Evolutionary conservation across 2,888 invertebrate genomes (phyloP).

Genomic region (Panzeria rudis): DNA sequence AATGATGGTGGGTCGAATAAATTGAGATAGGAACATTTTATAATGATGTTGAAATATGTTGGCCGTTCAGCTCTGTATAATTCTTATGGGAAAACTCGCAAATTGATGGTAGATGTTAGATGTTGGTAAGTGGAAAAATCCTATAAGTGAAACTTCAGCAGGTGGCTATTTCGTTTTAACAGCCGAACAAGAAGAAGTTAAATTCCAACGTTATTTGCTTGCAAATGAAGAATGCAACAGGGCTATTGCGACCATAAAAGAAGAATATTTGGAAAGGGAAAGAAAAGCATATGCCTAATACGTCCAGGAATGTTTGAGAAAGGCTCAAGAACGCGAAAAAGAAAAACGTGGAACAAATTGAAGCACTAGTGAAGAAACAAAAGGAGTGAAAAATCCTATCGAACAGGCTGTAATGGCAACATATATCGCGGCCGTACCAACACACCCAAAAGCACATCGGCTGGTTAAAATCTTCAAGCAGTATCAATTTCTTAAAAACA

Average conservation of each 20-base stretch:
- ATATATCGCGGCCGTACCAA: conserved; percentile 80
- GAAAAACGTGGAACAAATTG: conserved; percentile 84
- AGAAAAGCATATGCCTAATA: conserved; percentile 84
- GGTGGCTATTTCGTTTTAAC: conserved; percentile 86
- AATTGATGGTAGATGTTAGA: too few species aligned
- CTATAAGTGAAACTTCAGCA: conserved; percentile 84
- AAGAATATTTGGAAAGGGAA: conserved; percentile 85
- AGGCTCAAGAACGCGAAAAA: conserved; percentile 82
- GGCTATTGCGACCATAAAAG: conserved; percentile 86
- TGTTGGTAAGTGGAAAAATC: too few species aligned
- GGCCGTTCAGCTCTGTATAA: too few species aligned
- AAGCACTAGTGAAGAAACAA: conserved; percentile 85
- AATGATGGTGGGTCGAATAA: too few species aligned
- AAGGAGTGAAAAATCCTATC: conserved; percentile 90
- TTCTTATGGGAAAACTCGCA: too few species aligned
- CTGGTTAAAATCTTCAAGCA: conserved; percentile 31
- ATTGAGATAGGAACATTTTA: too few species aligned
- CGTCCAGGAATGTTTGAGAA: conserved; percentile 83
- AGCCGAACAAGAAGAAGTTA: conserved; percentile 86
- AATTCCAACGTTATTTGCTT: conserved; percentile 86
- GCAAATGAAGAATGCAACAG: conserved; percentile 90
- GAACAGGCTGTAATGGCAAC: conserved; percentile 90
- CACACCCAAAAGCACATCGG: conserved; percentile 69
- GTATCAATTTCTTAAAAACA: conserved; percentile 27
- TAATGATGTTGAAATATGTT: too few species aligned